These are phyloP conservation scores for Daphoenositta chrysoptera DNA, from an alignment of 2,113 vertebrate genomes.

Conservation along the genomic window DNA sequence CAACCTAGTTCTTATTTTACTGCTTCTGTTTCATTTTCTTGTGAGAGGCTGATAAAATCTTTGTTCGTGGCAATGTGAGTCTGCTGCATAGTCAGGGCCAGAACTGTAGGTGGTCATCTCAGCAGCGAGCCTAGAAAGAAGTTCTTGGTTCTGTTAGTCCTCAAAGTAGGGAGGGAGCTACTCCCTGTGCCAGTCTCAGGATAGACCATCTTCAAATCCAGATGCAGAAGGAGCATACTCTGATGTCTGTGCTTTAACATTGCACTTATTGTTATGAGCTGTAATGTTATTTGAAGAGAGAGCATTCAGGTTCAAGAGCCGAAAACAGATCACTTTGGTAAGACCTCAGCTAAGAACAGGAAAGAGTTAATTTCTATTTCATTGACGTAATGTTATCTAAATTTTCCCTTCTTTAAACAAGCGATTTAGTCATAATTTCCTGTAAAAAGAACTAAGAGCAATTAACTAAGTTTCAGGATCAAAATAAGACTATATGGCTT, in stretches of 20 bases:
- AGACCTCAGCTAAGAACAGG: not conserved
- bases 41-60: not conserved
- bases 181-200: not conserved
- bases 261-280: not conserved
- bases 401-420: not conserved
- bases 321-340: not conserved
- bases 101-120: not conserved
- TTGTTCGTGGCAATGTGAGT: fast-evolving
- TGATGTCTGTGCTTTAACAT: not conserved
- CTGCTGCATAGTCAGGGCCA: not conserved
- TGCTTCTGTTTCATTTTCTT: not conserved
- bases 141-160: not conserved
- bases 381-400: not conserved
- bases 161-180: not conserved
- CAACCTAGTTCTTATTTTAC: not conserved
- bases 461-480: not conserved
- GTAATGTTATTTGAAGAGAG: not conserved
- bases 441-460: not conserved
- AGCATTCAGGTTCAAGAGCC: not conserved
- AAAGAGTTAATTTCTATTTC: not conserved
- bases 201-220: not conserved
- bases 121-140: not conserved
- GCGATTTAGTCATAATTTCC: not conserved
- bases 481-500: not conserved
- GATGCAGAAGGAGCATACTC: not conserved